Percentiles rank a stretch among this genome's conserved stretches.
These are phyloP conservation scores for Chymomyza fuscimana DNA, from an alignment of 2,888 invertebrate species.

Conservation along the genomic window DNA sequence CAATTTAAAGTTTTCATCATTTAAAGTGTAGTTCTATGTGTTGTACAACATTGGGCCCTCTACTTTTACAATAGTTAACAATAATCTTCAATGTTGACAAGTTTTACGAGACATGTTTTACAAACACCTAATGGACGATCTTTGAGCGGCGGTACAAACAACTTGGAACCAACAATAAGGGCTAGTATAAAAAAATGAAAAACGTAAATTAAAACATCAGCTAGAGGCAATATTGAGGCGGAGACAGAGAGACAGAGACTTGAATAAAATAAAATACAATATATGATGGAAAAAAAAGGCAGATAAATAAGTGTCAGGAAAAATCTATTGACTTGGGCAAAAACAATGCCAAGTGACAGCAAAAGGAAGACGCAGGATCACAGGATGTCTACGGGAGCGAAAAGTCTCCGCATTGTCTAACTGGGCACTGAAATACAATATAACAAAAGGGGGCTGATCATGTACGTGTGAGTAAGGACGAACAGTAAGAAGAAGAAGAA, in stretches of 20 bases:
- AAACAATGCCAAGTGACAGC: slow-evolving; percentile 6
- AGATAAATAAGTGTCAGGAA: slow-evolving; percentile 31
- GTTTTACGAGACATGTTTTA: neutral
- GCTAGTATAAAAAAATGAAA: neutral
- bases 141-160: neutral
- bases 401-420: slow-evolving; percentile 70
- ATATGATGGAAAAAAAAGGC: slow-evolving; percentile 17
- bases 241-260: slow-evolving; percentile 44
- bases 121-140: neutral
- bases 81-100: neutral
- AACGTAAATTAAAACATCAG: slow-evolving; percentile 61
- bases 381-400: slow-evolving; percentile 37
- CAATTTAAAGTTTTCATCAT: too few species aligned
- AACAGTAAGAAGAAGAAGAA: too few species aligned
- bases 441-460: slow-evolving; percentile 76
- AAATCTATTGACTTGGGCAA: slow-evolving; percentile 61
- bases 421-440: slow-evolving; percentile 51
- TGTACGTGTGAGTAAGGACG: slow-evolving; percentile 38
- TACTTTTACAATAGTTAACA: neutral
- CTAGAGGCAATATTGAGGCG: slow-evolving; percentile 39
- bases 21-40: neutral
- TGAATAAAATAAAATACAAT: slow-evolving; percentile 44
- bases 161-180: neutral
- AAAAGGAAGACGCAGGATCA: slow-evolving; percentile 15
- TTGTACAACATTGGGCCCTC: neutral